These are phyloP conservation scores for Sylvia borin DNA, from an alignment of 2,797 vertebrate species.

Conservation along the genomic window DNA sequence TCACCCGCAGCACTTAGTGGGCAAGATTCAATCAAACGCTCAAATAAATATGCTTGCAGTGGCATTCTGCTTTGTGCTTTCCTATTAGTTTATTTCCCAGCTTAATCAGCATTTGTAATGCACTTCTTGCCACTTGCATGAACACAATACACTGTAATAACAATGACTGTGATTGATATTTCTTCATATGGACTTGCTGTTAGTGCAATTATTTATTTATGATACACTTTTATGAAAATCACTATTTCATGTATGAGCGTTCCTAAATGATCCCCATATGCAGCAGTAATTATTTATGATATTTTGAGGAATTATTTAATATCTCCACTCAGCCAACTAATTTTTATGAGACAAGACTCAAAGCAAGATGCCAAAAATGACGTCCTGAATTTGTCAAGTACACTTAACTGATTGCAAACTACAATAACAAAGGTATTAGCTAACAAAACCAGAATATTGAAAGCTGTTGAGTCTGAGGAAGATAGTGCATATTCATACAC, in stretches of 20 bases:
- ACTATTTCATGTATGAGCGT: constrained; percentile 20
- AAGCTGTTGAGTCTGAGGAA: neutral
- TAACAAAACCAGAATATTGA: neutral
- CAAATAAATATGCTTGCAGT: constrained; percentile 28
- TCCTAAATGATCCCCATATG: constrained; percentile 14
- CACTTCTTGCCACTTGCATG: constrained; percentile 58
- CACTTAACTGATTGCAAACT: neutral
- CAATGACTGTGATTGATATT: neutral
- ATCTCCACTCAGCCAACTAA: neutral
- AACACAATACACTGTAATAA: neutral
- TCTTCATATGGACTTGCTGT: constrained; percentile 18
- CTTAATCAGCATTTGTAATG: constrained; percentile 67
- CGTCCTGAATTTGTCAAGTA: neutral
- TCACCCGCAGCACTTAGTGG: constrained; percentile 27
- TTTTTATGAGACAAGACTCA: constrained; percentile 46
- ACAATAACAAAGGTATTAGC: neutral
- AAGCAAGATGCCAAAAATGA: neutral
- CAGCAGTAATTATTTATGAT: constrained; percentile 52
- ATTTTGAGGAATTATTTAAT: constrained; percentile 60
- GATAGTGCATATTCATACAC: neutral
- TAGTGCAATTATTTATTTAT: constrained; percentile 62
- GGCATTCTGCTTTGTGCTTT: constrained; percentile 5
- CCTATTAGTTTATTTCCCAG: constrained; percentile 37
- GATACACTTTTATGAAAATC: constrained; percentile 39
- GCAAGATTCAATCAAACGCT: constrained; percentile 38